Conservation (phyloP, 2,888 invertebrate genomes). For the Drosophila greeni region DNA sequence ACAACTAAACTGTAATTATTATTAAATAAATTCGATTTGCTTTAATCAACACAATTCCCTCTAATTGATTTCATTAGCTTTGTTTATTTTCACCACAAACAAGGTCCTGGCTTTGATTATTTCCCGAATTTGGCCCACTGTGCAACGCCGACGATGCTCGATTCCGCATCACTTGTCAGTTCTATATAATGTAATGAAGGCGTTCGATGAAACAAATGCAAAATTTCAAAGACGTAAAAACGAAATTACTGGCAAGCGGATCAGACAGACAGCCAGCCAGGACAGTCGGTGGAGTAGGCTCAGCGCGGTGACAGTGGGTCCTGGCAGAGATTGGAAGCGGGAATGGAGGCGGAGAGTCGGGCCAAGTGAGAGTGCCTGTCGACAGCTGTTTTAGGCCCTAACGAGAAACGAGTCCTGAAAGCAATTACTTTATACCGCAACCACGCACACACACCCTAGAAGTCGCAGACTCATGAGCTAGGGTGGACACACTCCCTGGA, state of each 20-base stretch:
- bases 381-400: slow-evolving; percentile 44
- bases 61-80: slow-evolving; percentile 20
- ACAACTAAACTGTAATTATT: not conserved
- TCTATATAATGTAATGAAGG: slow-evolving; percentile 70
- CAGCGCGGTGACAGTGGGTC: slow-evolving; percentile 21
- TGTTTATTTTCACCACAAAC: not conserved
- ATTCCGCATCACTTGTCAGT: slow-evolving; percentile 66
- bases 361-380: slow-evolving; percentile 17
- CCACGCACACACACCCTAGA: slow-evolving; percentile 11
- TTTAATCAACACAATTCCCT: not conserved
- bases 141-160: slow-evolving; percentile 45
- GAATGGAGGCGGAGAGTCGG: not conserved
- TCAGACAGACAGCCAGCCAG: slow-evolving; percentile 46
- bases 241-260: slow-evolving; percentile 59
- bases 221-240: slow-evolving; percentile 69
- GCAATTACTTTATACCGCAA: slow-evolving; percentile 41
- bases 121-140: slow-evolving; percentile 46
- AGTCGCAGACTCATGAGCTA: too few relatives aligned
- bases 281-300: slow-evolving; percentile 32
- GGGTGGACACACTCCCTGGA: not conserved
- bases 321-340: not conserved
- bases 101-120: not conserved
- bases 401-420: slow-evolving; percentile 31
- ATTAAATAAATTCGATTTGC: not conserved
- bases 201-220: slow-evolving; percentile 73